These are phyloP conservation scores for Anthoptus insignis DNA, from an alignment of 2,888 invertebrate genomes.

Conservation along the genomic window DNA sequence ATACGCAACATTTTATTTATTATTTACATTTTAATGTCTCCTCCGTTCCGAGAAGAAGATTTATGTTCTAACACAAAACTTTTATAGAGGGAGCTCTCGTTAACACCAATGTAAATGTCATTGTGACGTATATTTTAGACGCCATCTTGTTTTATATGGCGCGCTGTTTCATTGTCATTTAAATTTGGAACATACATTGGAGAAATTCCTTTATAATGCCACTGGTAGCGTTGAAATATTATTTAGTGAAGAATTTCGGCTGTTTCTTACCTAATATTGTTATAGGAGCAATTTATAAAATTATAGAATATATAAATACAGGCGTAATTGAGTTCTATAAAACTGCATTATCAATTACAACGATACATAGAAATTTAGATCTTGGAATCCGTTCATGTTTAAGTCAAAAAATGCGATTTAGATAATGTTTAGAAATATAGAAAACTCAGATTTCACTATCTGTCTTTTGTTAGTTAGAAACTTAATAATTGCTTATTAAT, in stretches of 20 bases:
- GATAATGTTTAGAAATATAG: too few species aligned
- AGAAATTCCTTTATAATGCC: constrained; percentile 9
- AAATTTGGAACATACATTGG: constrained; percentile 58
- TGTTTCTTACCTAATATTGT: neutral
- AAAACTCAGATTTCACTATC: too few species aligned
- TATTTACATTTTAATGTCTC: constrained; percentile 71
- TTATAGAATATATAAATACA: too few species aligned
- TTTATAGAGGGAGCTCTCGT: constrained; percentile 80
- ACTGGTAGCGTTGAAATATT: neutral
- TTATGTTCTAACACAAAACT: constrained; percentile 77
- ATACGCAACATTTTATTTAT: constrained; percentile 78
- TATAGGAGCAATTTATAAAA: too few species aligned
- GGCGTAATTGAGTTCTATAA: too few species aligned
- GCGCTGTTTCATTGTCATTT: constrained; percentile 71
- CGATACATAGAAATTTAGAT: too few species aligned
- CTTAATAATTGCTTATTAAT: too few species aligned
- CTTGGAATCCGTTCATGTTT: too few species aligned
- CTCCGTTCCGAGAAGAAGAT: constrained; percentile 64
- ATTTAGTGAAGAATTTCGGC: neutral
- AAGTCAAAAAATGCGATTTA: too few species aligned
- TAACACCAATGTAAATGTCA: constrained; percentile 83
- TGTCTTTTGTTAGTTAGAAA: too few species aligned
- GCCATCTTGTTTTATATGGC: constrained; percentile 64
- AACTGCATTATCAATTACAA: too few species aligned
- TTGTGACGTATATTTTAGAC: constrained; percentile 65